Percentiles rank a stretch among this genome's conserved stretches.
phyloP scores from a whole-genome alignment of 2,113 vertebrate genomes.

The Ceyx melanurus region DNA sequence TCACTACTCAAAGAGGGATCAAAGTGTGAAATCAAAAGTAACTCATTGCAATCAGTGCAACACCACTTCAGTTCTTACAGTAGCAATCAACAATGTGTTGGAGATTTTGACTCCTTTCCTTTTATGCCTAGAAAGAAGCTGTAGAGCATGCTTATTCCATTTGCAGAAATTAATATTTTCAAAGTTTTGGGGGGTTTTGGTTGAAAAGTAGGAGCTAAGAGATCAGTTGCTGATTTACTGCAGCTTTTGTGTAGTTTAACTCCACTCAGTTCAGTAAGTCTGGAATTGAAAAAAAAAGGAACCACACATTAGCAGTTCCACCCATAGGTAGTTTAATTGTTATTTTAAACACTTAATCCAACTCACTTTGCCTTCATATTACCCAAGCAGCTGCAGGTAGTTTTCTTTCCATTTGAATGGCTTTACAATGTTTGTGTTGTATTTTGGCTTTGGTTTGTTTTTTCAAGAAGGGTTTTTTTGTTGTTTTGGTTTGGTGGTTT shows the following conservation, averaged over 20 bases:
- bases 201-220: not conserved
- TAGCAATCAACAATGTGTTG: not conserved
- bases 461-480: not conserved
- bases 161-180: conserved; percentile 24
- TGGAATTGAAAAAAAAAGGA: not conserved
- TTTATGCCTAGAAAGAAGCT: not conserved
- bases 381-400: not conserved
- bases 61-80: not conserved
- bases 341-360: conserved; percentile 16
- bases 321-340: conserved; percentile 18
- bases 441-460: not conserved
- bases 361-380: conserved; percentile 4
- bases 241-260: not conserved
- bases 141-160: not conserved
- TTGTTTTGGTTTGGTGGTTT: not conserved
- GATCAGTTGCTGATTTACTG: not conserved
- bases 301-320: not conserved
- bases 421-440: not conserved
- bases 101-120: not conserved
- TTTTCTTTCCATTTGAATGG: conserved; percentile 9
- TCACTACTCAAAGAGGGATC: conserved; percentile 18
- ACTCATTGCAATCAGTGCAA: not conserved
- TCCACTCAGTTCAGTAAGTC: not conserved
- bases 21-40: conserved; percentile 39
- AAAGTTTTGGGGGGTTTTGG: not conserved